These are phyloP conservation scores for Onychostoma macrolepis DNA, from an alignment of 2,113 vertebrate genomes.

Conservation along the genomic window DNA sequence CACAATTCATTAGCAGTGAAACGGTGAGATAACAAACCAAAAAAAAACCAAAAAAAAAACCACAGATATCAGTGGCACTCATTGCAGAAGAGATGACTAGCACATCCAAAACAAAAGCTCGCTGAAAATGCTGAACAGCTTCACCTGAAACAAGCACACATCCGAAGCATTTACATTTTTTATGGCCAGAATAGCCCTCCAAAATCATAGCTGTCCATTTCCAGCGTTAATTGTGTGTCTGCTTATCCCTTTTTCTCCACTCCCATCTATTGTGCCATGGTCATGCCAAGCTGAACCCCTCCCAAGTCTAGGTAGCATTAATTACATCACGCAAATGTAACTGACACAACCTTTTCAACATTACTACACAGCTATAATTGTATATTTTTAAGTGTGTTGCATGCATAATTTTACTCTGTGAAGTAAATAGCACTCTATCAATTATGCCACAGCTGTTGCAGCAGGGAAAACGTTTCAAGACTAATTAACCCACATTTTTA, in stretches of 20 bases:
- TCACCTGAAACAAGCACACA: not conserved
- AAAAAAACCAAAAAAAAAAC: not conserved
- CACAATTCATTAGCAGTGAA: not conserved
- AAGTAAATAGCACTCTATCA: slow-evolving; percentile 66
- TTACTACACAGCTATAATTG: slow-evolving; percentile 68
- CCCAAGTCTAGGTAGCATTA: slow-evolving; percentile 68
- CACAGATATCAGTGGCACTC: slow-evolving; percentile 9
- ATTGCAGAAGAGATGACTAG: not conserved
- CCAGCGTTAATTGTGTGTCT: slow-evolving; percentile 43
- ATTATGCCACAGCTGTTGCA: slow-evolving; percentile 63
- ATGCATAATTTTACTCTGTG: slow-evolving; percentile 71
- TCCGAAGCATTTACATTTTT: slow-evolving; percentile 34
- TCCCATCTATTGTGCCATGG: slow-evolving; percentile 51
- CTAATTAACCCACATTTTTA: slow-evolving; percentile 63
- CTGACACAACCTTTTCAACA: slow-evolving; percentile 67
- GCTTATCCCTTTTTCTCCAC: slow-evolving; percentile 25
- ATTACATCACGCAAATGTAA: slow-evolving; percentile 62
- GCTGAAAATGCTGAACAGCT: slow-evolving; percentile 24
- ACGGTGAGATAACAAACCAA: not conserved
- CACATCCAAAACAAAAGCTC: slow-evolving; percentile 17
- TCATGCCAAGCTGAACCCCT: slow-evolving; percentile 54
- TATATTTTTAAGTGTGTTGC: slow-evolving; percentile 66
- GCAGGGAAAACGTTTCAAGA: slow-evolving; percentile 57
- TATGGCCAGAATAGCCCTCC: slow-evolving; percentile 42
- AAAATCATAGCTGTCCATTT: slow-evolving; percentile 47